Evolutionary conservation across 1,140 invertebrate genomes (phyloP).

Genomic region (Dreissena rostriformis): DNA sequence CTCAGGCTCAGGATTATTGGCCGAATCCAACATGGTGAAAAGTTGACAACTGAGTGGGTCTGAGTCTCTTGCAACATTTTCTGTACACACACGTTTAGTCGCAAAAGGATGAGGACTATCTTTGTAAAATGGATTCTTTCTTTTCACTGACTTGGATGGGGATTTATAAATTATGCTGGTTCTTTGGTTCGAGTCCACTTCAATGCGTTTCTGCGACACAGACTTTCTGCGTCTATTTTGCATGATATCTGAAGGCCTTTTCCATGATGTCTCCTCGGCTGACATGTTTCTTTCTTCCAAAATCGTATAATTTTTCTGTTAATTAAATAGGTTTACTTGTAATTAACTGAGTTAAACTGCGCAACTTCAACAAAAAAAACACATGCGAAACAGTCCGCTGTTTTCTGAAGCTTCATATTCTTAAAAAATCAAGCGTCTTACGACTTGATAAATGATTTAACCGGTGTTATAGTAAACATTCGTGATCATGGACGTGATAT

Average conservation of each 20-base stretch:
- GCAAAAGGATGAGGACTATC: conserved; percentile 47
- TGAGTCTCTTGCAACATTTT: background rate
- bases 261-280: conserved; percentile 31
- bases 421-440: too few relatives aligned
- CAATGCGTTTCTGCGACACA: conserved; percentile 47
- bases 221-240: conserved; percentile 48
- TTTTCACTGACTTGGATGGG: conserved; percentile 48
- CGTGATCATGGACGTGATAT: conserved; percentile 21
- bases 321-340: background rate
- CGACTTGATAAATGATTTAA: too few relatives aligned
- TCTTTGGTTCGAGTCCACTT: conserved; percentile 42
- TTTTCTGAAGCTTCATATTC: too few relatives aligned
- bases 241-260: conserved; percentile 54
- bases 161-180: conserved; percentile 53
- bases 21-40: conserved; percentile 23
- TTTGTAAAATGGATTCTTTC: conserved; percentile 44
- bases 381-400: too few relatives aligned
- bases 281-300: background rate
- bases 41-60: conserved; percentile 40
- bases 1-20: conserved; percentile 17
- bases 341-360: background rate
- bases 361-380: background rate
- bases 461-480: conserved; percentile 30
- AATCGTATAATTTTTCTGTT: background rate
- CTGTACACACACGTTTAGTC: conserved; percentile 9